A percentile compares a stretch with the other conserved stretches of the same genome.
phyloP scores from a whole-genome alignment of 2,113 vertebrate genomes.

The Anguilla rostrata region DNA sequence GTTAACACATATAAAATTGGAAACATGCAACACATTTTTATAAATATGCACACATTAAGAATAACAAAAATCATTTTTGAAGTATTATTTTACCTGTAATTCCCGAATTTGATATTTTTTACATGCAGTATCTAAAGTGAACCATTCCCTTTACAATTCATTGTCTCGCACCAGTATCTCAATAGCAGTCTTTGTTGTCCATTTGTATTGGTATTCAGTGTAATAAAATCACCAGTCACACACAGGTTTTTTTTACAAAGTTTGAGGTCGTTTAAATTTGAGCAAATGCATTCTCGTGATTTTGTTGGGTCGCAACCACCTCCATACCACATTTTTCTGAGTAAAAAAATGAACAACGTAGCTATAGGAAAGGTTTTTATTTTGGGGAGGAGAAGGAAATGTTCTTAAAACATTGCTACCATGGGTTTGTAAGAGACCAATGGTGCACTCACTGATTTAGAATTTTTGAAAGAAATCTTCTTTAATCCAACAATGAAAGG shows the following conservation, averaged over 20 bases:
- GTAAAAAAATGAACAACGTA: too few relatives aligned
- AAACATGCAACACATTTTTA: conserved; percentile 2
- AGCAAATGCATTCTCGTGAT: too few relatives aligned
- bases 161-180: neutral
- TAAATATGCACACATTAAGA: neutral
- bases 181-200: neutral
- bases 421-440: too few relatives aligned
- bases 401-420: too few relatives aligned
- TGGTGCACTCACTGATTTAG: neutral
- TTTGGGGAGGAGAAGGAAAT: too few relatives aligned
- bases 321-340: too few relatives aligned
- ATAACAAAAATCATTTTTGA: neutral
- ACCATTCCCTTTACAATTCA: neutral
- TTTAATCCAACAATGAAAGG: neutral
- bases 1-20: neutral
- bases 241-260: too few relatives aligned
- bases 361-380: too few relatives aligned
- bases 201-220: too few relatives aligned
- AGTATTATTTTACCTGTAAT: neutral
- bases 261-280: too few relatives aligned
- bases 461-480: neutral
- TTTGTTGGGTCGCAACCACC: too few relatives aligned
- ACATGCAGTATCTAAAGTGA: neutral
- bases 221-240: too few relatives aligned
- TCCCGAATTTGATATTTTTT: neutral